These are phyloP conservation scores for Decapterus maruadsi DNA, from an alignment of 2,797 vertebrate genomes.

Conservation along the genomic window DNA sequence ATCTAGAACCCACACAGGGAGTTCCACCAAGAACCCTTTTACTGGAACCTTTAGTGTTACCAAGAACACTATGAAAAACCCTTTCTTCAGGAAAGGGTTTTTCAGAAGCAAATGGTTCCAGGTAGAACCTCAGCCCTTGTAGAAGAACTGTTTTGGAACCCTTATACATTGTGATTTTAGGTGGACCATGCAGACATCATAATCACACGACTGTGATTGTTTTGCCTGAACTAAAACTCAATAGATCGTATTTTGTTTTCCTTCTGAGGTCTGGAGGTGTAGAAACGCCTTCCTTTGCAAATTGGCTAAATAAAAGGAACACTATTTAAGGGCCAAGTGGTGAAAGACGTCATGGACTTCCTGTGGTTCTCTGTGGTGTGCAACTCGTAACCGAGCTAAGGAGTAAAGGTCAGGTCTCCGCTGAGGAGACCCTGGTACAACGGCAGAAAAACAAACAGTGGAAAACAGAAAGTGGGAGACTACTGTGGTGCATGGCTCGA, in stretches of 20 bases:
- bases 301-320: constrained; percentile 42
- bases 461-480: constrained; percentile 49
- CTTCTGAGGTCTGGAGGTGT: background rate
- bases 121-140: too few relatives aligned
- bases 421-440: constrained; percentile 59
- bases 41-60: too few relatives aligned
- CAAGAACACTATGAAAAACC: too few relatives aligned
- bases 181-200: background rate
- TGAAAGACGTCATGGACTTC: constrained; percentile 61
- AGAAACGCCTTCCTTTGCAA: constrained; percentile 33
- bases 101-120: too few relatives aligned
- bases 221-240: constrained; percentile 23
- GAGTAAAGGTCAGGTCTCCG: constrained; percentile 76
- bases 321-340: constrained; percentile 44
- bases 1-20: too few relatives aligned
- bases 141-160: too few relatives aligned
- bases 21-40: too few relatives aligned
- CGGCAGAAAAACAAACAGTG: constrained; percentile 78
- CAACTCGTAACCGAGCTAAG: constrained; percentile 57
- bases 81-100: too few relatives aligned
- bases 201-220: constrained; percentile 10
- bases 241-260: constrained; percentile 31
- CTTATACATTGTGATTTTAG: too few relatives aligned
- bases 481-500: constrained; percentile 34
- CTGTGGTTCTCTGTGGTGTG: constrained; percentile 57